These are phyloP conservation scores for Catonia carolina DNA, from an alignment of 2,888 invertebrate species.

Conservation along the genomic window DNA sequence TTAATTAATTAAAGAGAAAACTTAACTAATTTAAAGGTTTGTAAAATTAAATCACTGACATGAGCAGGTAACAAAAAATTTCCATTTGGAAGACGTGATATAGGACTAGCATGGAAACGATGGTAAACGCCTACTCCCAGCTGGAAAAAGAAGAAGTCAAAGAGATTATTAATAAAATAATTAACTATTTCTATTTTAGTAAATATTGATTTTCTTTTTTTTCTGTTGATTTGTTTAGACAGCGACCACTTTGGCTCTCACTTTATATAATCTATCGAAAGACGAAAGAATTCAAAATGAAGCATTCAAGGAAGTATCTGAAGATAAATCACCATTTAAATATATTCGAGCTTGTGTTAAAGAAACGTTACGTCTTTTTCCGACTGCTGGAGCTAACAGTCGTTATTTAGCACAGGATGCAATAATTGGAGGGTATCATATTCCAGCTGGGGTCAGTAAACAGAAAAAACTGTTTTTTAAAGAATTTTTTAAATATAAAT, in stretches of 20 bases:
- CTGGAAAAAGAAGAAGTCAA: no score
- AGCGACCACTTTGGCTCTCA: conserved; percentile 46
- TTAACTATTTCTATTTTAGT: no score
- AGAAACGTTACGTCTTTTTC: conserved; percentile 44
- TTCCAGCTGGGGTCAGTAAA: conserved; percentile 44
- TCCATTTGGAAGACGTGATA: no score
- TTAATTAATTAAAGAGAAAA: no score
- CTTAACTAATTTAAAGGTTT: no score
- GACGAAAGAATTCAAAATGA: conserved; percentile 38
- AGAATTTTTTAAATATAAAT: not conserved
- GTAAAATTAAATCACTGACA: no score
- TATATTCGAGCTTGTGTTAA: conserved; percentile 42
- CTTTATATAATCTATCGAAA: conserved; percentile 43
- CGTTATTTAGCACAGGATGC: conserved; percentile 43
- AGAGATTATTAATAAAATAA: no score
- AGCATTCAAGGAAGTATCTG: conserved; percentile 35
- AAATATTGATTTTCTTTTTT: no score
- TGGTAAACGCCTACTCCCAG: no score
- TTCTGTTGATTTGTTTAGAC: no score
- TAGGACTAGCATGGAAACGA: no score
- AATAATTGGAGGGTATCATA: conserved; percentile 44
- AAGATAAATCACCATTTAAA: conserved; percentile 26
- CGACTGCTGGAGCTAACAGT: conserved; percentile 44
- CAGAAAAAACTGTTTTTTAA: conserved; percentile 20
- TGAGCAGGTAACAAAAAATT: no score